These are phyloP conservation scores for Elephas maximus DNA, from an alignment of 2,113 vertebrate species.

Conservation along the genomic window DNA sequence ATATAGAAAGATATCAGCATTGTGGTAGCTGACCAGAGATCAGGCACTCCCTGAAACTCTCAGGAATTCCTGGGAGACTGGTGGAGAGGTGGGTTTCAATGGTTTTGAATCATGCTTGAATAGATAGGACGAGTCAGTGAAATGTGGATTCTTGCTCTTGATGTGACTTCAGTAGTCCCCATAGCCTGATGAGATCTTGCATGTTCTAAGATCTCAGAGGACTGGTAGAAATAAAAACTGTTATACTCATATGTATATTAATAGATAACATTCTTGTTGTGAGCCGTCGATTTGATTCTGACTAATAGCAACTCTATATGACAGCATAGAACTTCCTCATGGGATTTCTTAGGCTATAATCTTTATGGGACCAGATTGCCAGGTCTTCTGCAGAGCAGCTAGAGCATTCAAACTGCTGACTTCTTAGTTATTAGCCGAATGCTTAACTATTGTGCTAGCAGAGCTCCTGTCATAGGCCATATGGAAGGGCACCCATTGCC, in stretches of 20 bases:
- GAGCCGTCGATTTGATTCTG: too few species aligned
- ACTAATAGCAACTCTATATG: too few species aligned
- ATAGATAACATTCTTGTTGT: not conserved
- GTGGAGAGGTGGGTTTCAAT: not conserved
- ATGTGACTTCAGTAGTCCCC: not conserved
- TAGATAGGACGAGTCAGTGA: not conserved
- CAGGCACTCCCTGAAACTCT: not conserved
- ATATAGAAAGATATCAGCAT: not conserved
- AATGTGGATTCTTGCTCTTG: not conserved
- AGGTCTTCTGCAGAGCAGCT: too few species aligned
- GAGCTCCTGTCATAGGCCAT: not conserved
- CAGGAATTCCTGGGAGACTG: not conserved
- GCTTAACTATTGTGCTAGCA: too few species aligned
- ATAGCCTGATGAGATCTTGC: not conserved
- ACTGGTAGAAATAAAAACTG: not conserved
- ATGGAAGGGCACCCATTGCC: not conserved
- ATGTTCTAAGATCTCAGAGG: conserved; percentile 38
- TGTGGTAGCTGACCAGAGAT: not conserved
- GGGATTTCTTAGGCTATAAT: too few species aligned
- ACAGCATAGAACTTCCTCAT: too few species aligned
- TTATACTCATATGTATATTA: conserved; percentile 9
- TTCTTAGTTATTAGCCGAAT: too few species aligned
- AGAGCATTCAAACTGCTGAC: too few species aligned
- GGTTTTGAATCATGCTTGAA: not conserved
- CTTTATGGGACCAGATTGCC: too few species aligned